Evolutionary conservation across 2,888 invertebrate species (phyloP).

Genomic region (Stratiomys singularior): DNA sequence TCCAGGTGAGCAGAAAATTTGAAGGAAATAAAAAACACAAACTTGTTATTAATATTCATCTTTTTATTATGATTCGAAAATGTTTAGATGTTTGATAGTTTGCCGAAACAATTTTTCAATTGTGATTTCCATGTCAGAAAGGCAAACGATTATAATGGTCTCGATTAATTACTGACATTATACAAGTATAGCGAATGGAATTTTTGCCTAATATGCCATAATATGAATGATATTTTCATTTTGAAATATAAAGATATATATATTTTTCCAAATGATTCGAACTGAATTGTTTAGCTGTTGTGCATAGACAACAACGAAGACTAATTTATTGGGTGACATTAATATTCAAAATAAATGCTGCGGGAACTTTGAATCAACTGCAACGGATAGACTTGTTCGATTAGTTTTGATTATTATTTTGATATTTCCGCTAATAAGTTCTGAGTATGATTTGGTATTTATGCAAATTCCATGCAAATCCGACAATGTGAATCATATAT

Average conservation of each 20-base stretch:
- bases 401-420: too few relatives aligned
- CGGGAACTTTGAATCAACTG: not conserved
- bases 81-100: constrained; percentile 41
- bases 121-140: constrained; percentile 34
- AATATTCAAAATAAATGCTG: not conserved
- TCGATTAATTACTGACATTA: constrained; percentile 33
- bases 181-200: not conserved
- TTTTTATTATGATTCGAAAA: constrained; percentile 30
- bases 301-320: not conserved
- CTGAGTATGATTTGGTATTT: too few relatives aligned
- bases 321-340: constrained; percentile 7
- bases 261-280: not conserved
- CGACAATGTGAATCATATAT: too few relatives aligned
- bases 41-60: constrained; percentile 25
- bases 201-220: constrained; percentile 26
- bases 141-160: constrained; percentile 33
- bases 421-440: too few relatives aligned
- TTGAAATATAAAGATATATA: constrained; percentile 16
- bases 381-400: too few relatives aligned
- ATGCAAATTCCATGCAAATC: too few relatives aligned
- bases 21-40: constrained; percentile 4
- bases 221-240: constrained; percentile 44
- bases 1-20: not conserved
- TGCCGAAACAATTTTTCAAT: constrained; percentile 43
- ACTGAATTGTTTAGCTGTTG: not conserved